These are phyloP conservation scores for Tinamus guttatus DNA, from an alignment of 2,113 vertebrate species.

Conservation along the genomic window DNA sequence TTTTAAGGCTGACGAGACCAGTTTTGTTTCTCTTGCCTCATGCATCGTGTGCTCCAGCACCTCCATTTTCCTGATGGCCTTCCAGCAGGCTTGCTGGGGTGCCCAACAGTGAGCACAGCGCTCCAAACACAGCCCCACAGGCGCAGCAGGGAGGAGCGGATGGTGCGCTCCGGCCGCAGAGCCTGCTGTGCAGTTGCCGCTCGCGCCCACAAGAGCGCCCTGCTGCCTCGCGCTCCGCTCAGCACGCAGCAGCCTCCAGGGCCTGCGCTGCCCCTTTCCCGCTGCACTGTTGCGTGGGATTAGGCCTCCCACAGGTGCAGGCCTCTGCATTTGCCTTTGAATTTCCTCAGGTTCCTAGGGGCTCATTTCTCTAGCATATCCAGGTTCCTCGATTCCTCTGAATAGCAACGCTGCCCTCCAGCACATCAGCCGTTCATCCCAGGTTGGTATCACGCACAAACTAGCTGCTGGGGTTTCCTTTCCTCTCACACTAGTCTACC, in stretches of 20 bases:
- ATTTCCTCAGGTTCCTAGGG: rapidly evolving
- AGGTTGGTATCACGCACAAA: not conserved
- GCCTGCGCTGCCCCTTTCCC: rapidly evolving
- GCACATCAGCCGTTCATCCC: not conserved
- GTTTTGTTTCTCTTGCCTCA: not conserved
- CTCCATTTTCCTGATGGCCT: not conserved
- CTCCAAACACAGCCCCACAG: rapidly evolving
- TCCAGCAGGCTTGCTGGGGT: not conserved
- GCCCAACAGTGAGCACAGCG: not conserved
- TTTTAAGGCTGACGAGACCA: not conserved
- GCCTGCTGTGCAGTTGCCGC: not conserved
- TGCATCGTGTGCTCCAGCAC: rapidly evolving
- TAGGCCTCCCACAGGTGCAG: rapidly evolving
- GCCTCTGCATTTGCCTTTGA: not conserved
- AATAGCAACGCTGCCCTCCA: not conserved
- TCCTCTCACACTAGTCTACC: rapidly evolving
- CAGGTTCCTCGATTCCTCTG: not conserved
- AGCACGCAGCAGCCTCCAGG: not conserved
- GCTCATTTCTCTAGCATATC: not conserved
- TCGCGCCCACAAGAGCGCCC: constrained; percentile 31
- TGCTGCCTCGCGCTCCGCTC: not conserved
- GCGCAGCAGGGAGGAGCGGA: too few relatives aligned
- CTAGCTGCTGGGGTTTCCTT: not conserved
- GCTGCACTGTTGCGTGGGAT: not conserved
- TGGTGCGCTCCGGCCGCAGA: too few relatives aligned